Evolutionary conservation across 2,888 invertebrate genomes (phyloP), one percentile per base, ranked within the genome.

Genomic region (Hyposoter didymator): DNA sequence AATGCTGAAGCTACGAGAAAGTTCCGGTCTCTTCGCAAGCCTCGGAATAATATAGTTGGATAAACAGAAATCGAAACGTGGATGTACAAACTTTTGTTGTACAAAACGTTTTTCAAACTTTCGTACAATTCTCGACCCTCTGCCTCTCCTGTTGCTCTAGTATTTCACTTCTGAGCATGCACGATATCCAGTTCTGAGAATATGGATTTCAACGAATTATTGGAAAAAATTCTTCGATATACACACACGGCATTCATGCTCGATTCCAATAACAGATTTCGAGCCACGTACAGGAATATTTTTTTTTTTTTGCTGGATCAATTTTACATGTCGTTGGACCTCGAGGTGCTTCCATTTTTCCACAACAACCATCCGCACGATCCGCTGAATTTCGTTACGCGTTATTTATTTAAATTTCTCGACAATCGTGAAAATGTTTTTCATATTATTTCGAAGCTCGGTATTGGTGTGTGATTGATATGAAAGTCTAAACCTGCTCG

Each of bases 41-140:
- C 17, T 62, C 19, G 28, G 59, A 75, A 82, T 82, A 72, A 78
- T 78, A 55, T 66, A 47, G 49, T 17, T 69, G 12, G n/a, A 78
- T 55, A 62, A 12, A 55, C 43, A 28, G 12, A 55, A 69, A 67
- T 43, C 43, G 55, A 19, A 17, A 12, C 64, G 12, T 17, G 39
- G 45, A 14, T 28, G 43, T 69, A 14, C 62, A 69, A 72, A 67
- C 55, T 81, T 74, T 74, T 28, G 59, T 32, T 74, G 55, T 66
- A 47, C 17, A 43, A 59, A 69, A 69, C 17, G 32, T 32, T 45
- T 45, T 28, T 28, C 59, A 59, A 59, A 28, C 59, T 59, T 28
- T 14, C 59, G 14, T 59, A 59, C 28, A 28, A 59, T 28, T 22
- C 19, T 7, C 52, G 8, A 52, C 28, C 59, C 28, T 28, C 3